A percentile compares a stretch with the other conserved stretches of the same genome.
phyloP scores from a whole-genome alignment of 2,797 vertebrate species.

The Buphagus erythrorhynchus region DNA sequence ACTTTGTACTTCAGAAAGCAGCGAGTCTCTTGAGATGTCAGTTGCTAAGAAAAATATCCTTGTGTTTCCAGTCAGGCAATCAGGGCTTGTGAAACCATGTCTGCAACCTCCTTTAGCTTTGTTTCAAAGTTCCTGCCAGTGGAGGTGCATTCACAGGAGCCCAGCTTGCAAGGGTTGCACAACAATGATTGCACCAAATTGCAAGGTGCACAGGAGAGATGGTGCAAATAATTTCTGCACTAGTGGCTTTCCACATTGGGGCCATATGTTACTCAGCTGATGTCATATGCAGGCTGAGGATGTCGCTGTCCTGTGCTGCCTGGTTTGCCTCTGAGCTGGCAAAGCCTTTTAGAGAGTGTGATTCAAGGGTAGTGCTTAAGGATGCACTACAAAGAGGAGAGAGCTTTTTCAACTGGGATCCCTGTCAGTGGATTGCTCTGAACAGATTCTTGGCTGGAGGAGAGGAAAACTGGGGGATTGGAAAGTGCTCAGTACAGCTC shows the following conservation, averaged over 20 bases:
- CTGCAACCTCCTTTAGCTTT: background rate
- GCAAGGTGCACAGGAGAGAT: background rate
- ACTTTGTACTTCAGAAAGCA: conserved; percentile 19
- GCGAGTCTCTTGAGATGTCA: background rate
- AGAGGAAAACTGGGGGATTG: background rate
- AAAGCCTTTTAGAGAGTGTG: background rate
- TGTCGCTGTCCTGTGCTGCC: background rate
- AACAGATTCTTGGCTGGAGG: background rate
- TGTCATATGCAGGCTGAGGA: background rate
- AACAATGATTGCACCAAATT: no score
- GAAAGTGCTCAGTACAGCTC: background rate
- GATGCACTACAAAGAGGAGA: background rate
- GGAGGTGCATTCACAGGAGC: background rate
- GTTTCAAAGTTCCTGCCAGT: background rate
- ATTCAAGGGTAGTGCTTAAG: background rate
- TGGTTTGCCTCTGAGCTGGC: background rate
- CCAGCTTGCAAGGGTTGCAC: background rate
- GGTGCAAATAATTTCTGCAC: background rate
- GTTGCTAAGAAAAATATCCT: conserved; percentile 11
- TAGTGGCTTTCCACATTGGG: background rate
- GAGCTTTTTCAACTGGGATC: background rate
- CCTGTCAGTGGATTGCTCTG: background rate
- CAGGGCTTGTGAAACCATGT: background rate
- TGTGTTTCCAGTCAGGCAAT: conserved; percentile 12
- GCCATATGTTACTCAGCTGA: background rate